phyloP scores from a whole-genome alignment of 2,797 vertebrate genomes.

The Hirundo rustica region DNA sequence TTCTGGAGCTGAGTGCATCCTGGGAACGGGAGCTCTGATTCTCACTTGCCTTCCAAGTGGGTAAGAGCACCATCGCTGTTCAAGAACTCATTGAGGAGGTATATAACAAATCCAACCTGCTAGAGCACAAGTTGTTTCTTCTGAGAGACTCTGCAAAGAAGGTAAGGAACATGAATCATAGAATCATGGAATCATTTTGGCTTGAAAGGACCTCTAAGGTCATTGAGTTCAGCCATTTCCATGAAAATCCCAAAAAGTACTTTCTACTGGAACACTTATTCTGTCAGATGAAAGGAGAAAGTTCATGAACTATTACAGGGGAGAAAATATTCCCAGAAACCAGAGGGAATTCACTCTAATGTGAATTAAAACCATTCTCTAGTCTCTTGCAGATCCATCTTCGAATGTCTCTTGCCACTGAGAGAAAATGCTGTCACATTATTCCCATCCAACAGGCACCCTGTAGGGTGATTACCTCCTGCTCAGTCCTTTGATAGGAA shows the following conservation, averaged over 20 bases:
- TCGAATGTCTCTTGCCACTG: not conserved
- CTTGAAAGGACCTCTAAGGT: not conserved
- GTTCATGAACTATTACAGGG: accelerated
- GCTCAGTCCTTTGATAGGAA: not conserved
- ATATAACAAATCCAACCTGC: not conserved
- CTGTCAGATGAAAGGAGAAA: not conserved
- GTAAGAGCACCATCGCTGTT: not conserved
- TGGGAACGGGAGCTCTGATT: not conserved
- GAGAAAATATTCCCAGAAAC: not conserved
- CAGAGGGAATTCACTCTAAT: not conserved
- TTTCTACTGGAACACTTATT: not conserved
- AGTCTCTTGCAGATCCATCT: not conserved
- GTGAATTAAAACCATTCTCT: not conserved
- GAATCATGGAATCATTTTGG: not conserved
- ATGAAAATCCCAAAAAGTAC: not conserved
- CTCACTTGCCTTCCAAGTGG: accelerated
- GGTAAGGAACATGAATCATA: not conserved
- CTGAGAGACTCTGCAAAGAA: not conserved
- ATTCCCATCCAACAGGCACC: not conserved
- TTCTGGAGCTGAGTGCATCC: not conserved
- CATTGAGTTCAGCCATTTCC: too few species aligned
- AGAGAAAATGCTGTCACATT: not conserved
- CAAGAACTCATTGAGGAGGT: accelerated
- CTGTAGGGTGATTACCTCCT: not conserved
- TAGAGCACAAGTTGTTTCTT: not conserved